phyloP scores from a whole-genome alignment of 2,113 vertebrate genomes.

The Genyomyrus donnyi region DNA sequence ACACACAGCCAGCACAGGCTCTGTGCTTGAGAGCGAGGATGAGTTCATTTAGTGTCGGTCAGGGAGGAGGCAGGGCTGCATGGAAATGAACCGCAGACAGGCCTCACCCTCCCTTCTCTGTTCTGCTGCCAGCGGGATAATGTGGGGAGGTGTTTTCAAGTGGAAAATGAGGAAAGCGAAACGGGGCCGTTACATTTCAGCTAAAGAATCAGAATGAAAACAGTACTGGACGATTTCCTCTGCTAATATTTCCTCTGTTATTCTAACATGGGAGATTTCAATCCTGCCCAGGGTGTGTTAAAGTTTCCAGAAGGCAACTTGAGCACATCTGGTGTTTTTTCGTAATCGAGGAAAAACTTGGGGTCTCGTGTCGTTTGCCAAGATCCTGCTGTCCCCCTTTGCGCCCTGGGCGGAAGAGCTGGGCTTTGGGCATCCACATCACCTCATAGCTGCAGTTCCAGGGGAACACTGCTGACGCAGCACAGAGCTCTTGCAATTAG shows the following conservation, averaged over 20 bases:
- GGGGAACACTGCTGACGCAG: neutral
- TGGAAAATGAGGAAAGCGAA: neutral
- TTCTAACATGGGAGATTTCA: conserved; percentile 15
- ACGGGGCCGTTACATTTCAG: neutral
- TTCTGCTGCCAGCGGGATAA: conserved; percentile 1
- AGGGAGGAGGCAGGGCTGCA: neutral
- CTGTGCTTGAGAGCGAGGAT: neutral
- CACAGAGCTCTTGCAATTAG: conserved; percentile 9
- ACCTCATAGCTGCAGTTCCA: neutral
- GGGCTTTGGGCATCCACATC: neutral
- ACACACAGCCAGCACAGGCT: neutral
- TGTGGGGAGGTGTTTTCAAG: neutral
- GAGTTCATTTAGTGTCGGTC: neutral
- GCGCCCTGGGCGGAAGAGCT: neutral
- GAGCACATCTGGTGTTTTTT: conserved; percentile 23
- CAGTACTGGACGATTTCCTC: neutral
- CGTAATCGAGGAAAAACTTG: neutral
- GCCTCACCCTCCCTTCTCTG: neutral
- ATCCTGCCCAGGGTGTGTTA: neutral
- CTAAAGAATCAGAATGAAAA: neutral
- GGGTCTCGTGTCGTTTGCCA: conserved; percentile 7
- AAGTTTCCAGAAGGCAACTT: conserved; percentile 6
- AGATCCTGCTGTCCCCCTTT: neutral
- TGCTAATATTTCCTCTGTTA: conserved; percentile 25
- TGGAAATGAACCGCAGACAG: neutral